Conservation (phyloP, 2,113 vertebrate species). For the Hucho hucho region DNA sequence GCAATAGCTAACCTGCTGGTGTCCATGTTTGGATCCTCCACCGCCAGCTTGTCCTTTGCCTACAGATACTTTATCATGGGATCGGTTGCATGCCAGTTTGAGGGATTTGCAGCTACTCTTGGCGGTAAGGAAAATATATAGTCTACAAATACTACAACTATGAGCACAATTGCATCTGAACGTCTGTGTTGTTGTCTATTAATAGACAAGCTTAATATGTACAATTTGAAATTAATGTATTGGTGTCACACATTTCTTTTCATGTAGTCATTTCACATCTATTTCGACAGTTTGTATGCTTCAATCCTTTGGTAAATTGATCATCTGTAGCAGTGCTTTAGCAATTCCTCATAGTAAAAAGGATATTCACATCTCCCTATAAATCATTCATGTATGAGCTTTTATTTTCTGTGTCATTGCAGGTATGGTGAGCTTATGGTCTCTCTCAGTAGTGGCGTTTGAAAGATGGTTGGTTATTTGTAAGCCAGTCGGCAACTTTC, state of each 20-base stretch:
- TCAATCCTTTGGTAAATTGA: too few relatives aligned
- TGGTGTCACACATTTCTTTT: not conserved
- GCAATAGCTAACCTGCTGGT: slow-evolving; percentile 75
- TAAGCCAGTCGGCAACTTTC: slow-evolving; percentile 73
- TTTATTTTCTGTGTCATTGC: slow-evolving; percentile 17
- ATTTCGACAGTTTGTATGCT: too few relatives aligned
- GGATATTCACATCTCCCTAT: not conserved
- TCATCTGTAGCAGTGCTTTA: too few relatives aligned
- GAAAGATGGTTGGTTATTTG: slow-evolving; percentile 77
- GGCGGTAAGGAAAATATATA: slow-evolving; percentile 62
- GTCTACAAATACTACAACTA: too few relatives aligned
- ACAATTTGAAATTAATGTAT: too few relatives aligned
- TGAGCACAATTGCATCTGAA: too few relatives aligned
- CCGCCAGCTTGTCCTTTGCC: slow-evolving; percentile 71
- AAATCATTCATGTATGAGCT: not conserved
- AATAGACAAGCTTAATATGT: too few relatives aligned
- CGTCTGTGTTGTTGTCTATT: too few relatives aligned
- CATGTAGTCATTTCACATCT: too few relatives aligned
- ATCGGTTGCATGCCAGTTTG: slow-evolving; percentile 70
- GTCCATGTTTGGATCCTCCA: slow-evolving; percentile 66
- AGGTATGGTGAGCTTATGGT: slow-evolving; percentile 80
- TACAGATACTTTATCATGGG: slow-evolving; percentile 74
- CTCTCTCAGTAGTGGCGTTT: slow-evolving; percentile 72
- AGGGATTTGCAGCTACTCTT: slow-evolving; percentile 73
- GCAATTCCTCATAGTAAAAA: not conserved